A percentile compares a stretch with the other conserved stretches of the same genome.
These are phyloP conservation scores for Caranx melampygus DNA, from an alignment of 2,113 vertebrate species.

Conservation along the genomic window DNA sequence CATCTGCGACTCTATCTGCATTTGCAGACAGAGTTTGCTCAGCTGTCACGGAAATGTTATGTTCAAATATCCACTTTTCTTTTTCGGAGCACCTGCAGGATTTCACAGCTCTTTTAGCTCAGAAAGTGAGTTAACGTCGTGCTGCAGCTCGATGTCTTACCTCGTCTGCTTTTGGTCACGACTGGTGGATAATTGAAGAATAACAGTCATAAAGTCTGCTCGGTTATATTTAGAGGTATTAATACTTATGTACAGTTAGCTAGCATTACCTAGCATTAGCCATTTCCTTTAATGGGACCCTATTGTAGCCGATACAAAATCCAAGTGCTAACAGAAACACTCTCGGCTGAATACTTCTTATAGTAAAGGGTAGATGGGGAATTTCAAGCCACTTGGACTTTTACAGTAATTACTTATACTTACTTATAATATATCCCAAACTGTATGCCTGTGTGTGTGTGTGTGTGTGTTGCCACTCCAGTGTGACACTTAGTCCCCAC, in stretches of 20 bases:
- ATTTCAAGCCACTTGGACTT: constrained; percentile 14
- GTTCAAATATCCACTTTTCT: background rate
- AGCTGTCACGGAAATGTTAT: background rate
- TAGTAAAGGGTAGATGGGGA: background rate
- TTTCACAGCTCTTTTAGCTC: background rate
- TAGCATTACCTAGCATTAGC: background rate
- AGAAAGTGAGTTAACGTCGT: background rate
- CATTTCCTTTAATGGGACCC: background rate
- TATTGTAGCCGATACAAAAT: no score
- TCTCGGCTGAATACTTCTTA: background rate
- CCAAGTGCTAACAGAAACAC: no score
- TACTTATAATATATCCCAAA: no score
- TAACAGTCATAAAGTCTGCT: background rate
- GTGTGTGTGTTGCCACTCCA: constrained; percentile 6
- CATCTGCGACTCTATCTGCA: background rate
- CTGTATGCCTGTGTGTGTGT: no score
- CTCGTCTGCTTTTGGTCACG: no score
- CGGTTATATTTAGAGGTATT: no score
- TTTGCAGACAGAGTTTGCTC: background rate
- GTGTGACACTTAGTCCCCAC: constrained; percentile 10
- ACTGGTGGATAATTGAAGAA: background rate
- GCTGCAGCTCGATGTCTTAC: no score
- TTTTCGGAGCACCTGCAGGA: background rate
- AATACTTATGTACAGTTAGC: no score
- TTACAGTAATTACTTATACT: no score